Evolutionary conservation across 2,888 invertebrate species (phyloP), one percentile per base, ranked within the genome.

Genomic region (Cerceris ruficornis): DNA sequence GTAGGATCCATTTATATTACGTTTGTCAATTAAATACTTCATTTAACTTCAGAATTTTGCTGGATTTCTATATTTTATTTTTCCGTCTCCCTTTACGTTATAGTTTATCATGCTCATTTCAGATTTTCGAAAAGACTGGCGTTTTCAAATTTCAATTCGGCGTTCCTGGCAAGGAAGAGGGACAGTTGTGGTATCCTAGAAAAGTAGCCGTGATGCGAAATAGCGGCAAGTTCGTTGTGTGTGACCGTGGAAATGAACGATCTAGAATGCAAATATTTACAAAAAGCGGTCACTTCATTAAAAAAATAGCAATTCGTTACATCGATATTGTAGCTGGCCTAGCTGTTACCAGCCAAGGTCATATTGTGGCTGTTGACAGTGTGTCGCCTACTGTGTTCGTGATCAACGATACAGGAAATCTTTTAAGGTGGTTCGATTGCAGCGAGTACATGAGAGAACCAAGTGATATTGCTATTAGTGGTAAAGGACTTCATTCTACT

Each of bases 261-360:
- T 98, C 98, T 0, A 96, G 98, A 74, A 98, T 99, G 98, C 99
- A 99, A 93, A 98, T 99, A 86, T 99, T 99, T 91, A 98, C 98
- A 55, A 98, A 97, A 90, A 98, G 96, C 91, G 98, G 98, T 42
- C 98, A 98, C 90, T 99, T 98, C 92, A 94, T 98, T 89, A 98
- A 98, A 93, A 98, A 98, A 93, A 98, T 98, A 82, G 98, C 98
- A 77, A 96, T 96, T 82, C 94, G 97, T 83, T 97, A 97, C 93
- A 97, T 97, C 89, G 97, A 97, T 91, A 97, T 97, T 84, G 97
- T 99, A 54, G 98, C 98, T 83, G 98, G 98, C 49, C 93, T 99
- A 90, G 98, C 98, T 58, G 98, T 99, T 57, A 98, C 98, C 55
- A 95, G 96, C 65, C 96, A 97, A 91, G 98, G 98, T 5, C 96